Base-by-base conservation (phyloP, 2,797 vertebrate species). In the Hydrocynus forskahlii region DNA sequence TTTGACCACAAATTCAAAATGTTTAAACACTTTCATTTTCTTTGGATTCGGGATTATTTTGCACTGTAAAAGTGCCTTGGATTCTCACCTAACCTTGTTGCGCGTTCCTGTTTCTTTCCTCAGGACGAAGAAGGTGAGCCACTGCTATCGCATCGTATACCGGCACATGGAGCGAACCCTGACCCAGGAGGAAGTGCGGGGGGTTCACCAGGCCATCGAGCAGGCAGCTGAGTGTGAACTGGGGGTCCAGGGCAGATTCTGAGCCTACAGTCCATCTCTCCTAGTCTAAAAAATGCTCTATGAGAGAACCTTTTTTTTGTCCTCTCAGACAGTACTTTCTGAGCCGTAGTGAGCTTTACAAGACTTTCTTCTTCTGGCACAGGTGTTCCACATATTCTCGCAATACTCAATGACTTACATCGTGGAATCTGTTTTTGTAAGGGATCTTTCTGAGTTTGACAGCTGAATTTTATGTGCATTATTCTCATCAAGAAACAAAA, bases 141-240 rank as follows among this genome's bases (percentile, higher is more conserved):
- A 96, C 38, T 98, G 97, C 89, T 99, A 97, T 89, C 94, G 95
- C 0, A 94, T 99, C 84, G 63, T 87, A 52, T 99, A 99, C 90
- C 96, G 96, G 5, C 97, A 99, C 94, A 96, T 94, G 82, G 97
- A 98, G 92, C 93, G 94, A 74, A 98, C 97, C 0, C 89, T 98
- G 80, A 95, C 93, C 0, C 96, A 98, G 88, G 89, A 88, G 0
- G 97, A 99, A 89, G 96, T 97, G 66, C 76, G 83, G 4, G 73
- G 1, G 0, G 2, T 97, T 86, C 97, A 99, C 86, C 85, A 75
- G 52, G 90, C 94, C 0, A 95, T 99, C 52, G 91, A 96, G 84
- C 87, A 88, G 16, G 82, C 90, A 0, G 94, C 89, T 0, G 95
- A 96, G 80, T 89, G 52, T 63, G 92, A 95, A 86, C 93, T 99